Conservation (phyloP, 1,140 invertebrate species). For the Pogonomyrmex barbatus region DNA sequence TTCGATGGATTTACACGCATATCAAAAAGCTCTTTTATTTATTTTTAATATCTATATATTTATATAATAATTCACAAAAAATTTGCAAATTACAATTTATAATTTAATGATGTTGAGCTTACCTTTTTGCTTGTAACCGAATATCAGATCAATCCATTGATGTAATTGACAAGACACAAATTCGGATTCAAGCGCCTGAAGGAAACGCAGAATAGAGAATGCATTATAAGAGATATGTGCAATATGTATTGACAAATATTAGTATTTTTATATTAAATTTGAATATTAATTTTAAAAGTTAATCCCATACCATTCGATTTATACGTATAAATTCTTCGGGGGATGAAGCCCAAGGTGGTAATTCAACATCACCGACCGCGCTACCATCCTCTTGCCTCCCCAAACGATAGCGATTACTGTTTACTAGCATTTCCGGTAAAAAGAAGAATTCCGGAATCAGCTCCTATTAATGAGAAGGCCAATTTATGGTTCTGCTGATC, state of each 20-base stretch:
- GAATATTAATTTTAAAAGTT: conserved; percentile 19
- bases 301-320: conserved; percentile 93
- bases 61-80: not conserved
- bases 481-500: conserved; percentile 26
- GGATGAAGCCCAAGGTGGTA: conserved; percentile 98
- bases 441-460: conserved; percentile 99
- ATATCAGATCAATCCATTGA: conserved; percentile 99
- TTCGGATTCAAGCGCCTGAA: conserved; percentile 97
- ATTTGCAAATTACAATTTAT: not conserved
- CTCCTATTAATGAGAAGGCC: conserved; percentile 88
- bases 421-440: conserved; percentile 99
- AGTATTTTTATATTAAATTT: not conserved
- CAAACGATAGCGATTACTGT: conserved; percentile 94
- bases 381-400: conserved; percentile 95
- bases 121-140: conserved; percentile 99
- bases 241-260: conserved; percentile 59
- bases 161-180: conserved; percentile 99
- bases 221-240: conserved; percentile 55
- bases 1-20: not conserved
- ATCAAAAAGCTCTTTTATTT: not conserved
- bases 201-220: not conserved
- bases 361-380: conserved; percentile 93
- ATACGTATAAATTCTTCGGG: conserved; percentile 99
- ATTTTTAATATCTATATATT: not conserved
- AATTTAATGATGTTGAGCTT: not conserved